Evolutionary conservation across 2,888 invertebrate genomes (phyloP).

Genomic region (Anagyrus pseudococci): DNA sequence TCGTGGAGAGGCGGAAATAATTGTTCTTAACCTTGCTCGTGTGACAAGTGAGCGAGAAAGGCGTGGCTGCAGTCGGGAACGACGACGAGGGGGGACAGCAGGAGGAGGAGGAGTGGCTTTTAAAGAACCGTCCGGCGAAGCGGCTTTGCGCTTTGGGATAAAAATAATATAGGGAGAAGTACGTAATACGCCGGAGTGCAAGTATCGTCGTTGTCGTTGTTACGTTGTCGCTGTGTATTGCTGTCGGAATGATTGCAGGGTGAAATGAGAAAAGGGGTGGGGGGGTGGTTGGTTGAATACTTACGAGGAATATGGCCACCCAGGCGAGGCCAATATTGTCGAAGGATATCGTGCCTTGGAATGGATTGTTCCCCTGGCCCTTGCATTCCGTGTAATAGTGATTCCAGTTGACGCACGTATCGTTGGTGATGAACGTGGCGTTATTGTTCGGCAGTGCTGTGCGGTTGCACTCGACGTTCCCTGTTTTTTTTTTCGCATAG

Average conservation of each 20-base stretch:
- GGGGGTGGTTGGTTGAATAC: slow-evolving; percentile 52
- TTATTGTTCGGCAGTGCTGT: slow-evolving; percentile 71
- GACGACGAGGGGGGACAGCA: no score
- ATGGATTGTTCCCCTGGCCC: slow-evolving; percentile 93
- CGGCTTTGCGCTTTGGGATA: slow-evolving; percentile 1
- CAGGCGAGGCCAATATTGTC: slow-evolving; percentile 99
- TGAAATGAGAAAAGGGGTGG: not conserved
- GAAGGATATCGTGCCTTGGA: slow-evolving; percentile 98
- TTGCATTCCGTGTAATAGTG: slow-evolving; percentile 96
- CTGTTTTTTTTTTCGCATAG: slow-evolving; percentile 55
- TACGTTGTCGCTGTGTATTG: no score
- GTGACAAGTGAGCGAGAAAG: not conserved
- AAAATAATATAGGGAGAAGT: not conserved
- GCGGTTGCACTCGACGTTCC: slow-evolving; percentile 78
- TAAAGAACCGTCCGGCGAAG: not conserved
- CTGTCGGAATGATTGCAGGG: no score
- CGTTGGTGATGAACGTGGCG: slow-evolving; percentile 67
- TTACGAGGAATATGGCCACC: slow-evolving; percentile 99
- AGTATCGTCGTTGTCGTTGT: no score
- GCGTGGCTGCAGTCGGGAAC: no score
- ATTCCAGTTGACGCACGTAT: slow-evolving; percentile 97
- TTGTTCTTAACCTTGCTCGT: slow-evolving; percentile 34
- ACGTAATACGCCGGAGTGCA: not conserved
- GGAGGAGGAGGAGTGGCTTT: not conserved
- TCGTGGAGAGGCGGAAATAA: slow-evolving; percentile 28